Conservation (phyloP, 2,797 vertebrate species). For the Amblyraja radiata region DNA sequence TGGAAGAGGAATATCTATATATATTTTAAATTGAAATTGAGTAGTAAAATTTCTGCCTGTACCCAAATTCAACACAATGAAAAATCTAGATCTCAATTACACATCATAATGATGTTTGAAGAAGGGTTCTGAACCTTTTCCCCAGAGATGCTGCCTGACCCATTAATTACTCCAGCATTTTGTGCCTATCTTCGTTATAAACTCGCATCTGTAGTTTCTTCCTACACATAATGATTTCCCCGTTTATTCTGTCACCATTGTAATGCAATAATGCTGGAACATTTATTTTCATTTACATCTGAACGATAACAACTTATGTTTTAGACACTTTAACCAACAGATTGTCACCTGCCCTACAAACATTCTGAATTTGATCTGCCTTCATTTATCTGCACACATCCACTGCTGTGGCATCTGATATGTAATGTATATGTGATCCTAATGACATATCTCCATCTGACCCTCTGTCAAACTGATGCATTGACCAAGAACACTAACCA, state of each 20-base stretch:
- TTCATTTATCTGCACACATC: not conserved
- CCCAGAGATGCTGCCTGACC: no score
- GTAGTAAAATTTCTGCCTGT: not conserved
- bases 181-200: no score
- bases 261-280: not conserved
- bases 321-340: not conserved
- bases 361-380: not conserved
- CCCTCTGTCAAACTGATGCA: not conserved
- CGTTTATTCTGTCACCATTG: not conserved
- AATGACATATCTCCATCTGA: not conserved
- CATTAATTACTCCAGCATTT: no score
- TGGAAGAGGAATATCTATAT: not conserved
- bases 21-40: not conserved
- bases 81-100: not conserved
- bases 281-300: not conserved
- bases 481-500: not conserved
- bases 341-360: not conserved
- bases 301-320: not conserved
- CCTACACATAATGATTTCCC: not conserved
- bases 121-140: no score
- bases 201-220: no score
- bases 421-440: no score
- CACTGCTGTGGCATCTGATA: not conserved
- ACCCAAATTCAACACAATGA: not conserved
- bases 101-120: not conserved